A percentile compares a stretch with the other conserved stretches of the same genome.
These are phyloP conservation scores for Quiscalus mexicanus DNA, from an alignment of 2,113 vertebrate species.

Conservation along the genomic window DNA sequence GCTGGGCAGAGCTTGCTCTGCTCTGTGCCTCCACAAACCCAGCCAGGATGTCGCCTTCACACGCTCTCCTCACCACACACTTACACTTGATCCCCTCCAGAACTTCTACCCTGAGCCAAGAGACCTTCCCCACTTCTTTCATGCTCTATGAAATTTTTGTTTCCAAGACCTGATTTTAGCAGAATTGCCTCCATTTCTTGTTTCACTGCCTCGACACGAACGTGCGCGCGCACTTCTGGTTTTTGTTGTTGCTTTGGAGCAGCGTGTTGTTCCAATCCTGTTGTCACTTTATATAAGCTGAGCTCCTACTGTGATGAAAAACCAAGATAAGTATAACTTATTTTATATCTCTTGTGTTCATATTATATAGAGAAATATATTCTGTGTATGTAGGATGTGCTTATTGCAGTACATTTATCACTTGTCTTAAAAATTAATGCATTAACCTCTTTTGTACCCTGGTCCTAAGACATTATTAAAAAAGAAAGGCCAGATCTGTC, in stretches of 20 bases:
- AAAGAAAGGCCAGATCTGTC: constrained; percentile 39
- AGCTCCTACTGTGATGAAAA: constrained; percentile 68
- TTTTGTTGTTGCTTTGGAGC: constrained; percentile 40
- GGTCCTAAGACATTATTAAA: constrained; percentile 67
- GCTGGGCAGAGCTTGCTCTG: not conserved
- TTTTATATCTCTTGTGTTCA: constrained; percentile 79
- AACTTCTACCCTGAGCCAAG: not conserved
- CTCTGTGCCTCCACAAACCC: not conserved
- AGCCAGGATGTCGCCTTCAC: not conserved
- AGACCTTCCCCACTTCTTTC: not conserved
- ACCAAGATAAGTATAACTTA: constrained; percentile 74
- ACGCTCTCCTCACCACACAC: not conserved
- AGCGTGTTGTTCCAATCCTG: constrained; percentile 18
- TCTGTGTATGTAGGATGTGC: constrained; percentile 71
- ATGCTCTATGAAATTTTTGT: not conserved
- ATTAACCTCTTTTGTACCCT: constrained; percentile 76
- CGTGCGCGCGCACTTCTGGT: not conserved
- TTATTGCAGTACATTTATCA: constrained; percentile 69
- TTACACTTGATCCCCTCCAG: not conserved
- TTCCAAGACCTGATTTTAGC: not conserved
- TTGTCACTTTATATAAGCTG: constrained; percentile 68
- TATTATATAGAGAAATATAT: constrained; percentile 73
- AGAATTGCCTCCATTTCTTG: not conserved
- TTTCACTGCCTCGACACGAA: not conserved
- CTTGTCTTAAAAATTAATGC: constrained; percentile 65